Evolutionary conservation across 2,113 vertebrate species (phyloP).

Genomic region (Montifringilla adamsi): DNA sequence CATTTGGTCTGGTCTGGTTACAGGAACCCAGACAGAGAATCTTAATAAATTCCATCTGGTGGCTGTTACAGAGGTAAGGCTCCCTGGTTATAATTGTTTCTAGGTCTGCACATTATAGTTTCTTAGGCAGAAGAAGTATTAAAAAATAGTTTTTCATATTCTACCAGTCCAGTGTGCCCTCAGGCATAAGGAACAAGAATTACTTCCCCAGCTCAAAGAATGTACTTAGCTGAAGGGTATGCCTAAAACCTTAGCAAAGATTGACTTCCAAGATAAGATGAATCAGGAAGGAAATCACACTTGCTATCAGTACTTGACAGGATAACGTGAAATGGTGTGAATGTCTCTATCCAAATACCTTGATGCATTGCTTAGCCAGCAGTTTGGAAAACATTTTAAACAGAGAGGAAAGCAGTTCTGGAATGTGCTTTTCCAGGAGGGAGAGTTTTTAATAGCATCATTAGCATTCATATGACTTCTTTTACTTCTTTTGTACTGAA

Average conservation of each 20-base stretch:
- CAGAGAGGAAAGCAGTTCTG: background rate
- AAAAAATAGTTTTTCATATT: background rate
- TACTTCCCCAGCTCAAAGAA: background rate
- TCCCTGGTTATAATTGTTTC: background rate
- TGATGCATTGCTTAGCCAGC: background rate
- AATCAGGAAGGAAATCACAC: conserved; percentile 37
- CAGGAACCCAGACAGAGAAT: background rate
- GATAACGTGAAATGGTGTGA: background rate
- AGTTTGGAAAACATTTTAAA: conserved; percentile 15
- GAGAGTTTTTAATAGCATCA: background rate
- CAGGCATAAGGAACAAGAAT: background rate
- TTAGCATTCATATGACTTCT: background rate
- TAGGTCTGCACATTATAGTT: background rate
- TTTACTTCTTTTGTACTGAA: background rate
- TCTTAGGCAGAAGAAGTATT: background rate
- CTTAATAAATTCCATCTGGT: conserved; percentile 4
- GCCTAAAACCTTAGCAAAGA: background rate
- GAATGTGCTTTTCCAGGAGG: background rate
- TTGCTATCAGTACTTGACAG: conserved; percentile 20
- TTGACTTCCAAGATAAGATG: conserved; percentile 39
- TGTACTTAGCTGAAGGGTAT: conserved; percentile 3
- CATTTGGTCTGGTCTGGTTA: background rate
- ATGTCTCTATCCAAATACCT: background rate
- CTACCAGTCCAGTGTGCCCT: background rate
- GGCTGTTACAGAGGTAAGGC: background rate